Evolutionary conservation across 2,113 vertebrate species (phyloP), one percentile per base, ranked within the genome.

Genomic region (Oriolus oriolus): DNA sequence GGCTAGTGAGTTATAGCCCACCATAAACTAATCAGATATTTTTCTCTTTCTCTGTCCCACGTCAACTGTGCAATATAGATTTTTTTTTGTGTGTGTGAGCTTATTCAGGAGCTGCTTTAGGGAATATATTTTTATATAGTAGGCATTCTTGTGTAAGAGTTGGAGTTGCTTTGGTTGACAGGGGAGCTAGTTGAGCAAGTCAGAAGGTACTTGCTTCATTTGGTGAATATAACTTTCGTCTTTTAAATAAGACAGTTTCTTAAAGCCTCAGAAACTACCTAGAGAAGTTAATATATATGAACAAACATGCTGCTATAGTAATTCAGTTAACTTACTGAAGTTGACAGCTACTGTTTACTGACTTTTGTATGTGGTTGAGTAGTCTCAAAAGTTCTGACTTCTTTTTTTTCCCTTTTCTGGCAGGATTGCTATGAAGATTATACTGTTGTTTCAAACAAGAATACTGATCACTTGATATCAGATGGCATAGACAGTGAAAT

Each of bases 351-450:
- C 15, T 77, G 6, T 59, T 93, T 47, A 68, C 31, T 54, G 33
- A 23, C 20, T 65, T 57, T 1, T 61, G 2, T 50, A 19, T 69
- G 15, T 53, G 11, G 4, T 47, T 11, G 23, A 28, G 22, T 78
- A 18, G 37, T 77, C 21, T 27, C 79, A 42, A 42, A 87, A 83
- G 66, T 76, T 64, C 31, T 85, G 18, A 35, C 17, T 31, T 59
- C 20, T 26, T 71, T 68, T 64, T 80, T 69, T 79, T 19, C 66
- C 53, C 45, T 50, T 73, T 82, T 75, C 89, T 49, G 42, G 37
- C 97, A 99, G 99, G 99, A 99, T 39, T 88, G 78, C 52, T 98
- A 93, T 86, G 99, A 99, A 95, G 99, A 99, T 68, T 96, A 96
- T 94, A 80, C 93, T 77, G 70, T 96, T 80, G 82, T 97, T 94